Percentiles rank a stretch among this genome's conserved stretches.
Conservation (phyloP, 1,140 invertebrate species). For the Papilio xuthus region DNA sequence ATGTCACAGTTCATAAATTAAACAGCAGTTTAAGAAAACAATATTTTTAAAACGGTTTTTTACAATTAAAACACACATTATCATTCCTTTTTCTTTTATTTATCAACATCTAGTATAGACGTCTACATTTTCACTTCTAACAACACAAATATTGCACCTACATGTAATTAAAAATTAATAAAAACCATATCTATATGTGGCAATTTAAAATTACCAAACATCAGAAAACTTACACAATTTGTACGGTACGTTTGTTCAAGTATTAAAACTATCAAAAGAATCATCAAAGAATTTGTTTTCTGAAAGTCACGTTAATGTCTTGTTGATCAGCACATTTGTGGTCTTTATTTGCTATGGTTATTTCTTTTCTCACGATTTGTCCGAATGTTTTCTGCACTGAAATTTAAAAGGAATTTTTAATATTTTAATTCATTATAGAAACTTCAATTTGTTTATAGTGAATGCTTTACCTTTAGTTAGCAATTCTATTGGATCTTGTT, state of each 20-base stretch:
- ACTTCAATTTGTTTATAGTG: too few species aligned
- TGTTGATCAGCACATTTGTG: slow-evolving; percentile 38
- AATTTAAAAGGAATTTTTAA: slow-evolving; percentile 41
- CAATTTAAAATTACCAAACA: slow-evolving; percentile 30
- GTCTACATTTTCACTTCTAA: slow-evolving; percentile 2
- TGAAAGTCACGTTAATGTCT: slow-evolving; percentile 56
- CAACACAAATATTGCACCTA: slow-evolving; percentile 19
- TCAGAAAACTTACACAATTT: slow-evolving; percentile 50
- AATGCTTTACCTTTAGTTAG: slow-evolving; percentile 62
- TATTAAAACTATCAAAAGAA: slow-evolving; percentile 49
- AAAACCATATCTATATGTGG: background rate
- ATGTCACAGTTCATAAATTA: slow-evolving; percentile 70
- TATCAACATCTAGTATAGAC: background rate
- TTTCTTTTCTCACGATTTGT: slow-evolving; percentile 64
- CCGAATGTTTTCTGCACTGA: slow-evolving; percentile 68
- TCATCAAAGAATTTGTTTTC: slow-evolving; percentile 47
- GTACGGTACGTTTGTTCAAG: slow-evolving; percentile 46
- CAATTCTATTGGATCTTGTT: slow-evolving; percentile 65
- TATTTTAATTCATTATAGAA: background rate
- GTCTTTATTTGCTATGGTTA: slow-evolving; percentile 55
- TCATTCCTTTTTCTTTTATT: slow-evolving; percentile 10
- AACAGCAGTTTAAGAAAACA: slow-evolving; percentile 7
- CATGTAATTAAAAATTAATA: slow-evolving; percentile 21
- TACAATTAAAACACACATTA: slow-evolving; percentile 37
- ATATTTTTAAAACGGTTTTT: slow-evolving; percentile 38